Conservation (phyloP, 2,797 vertebrate genomes). For the Pipistrellus pygmaeus region DNA sequence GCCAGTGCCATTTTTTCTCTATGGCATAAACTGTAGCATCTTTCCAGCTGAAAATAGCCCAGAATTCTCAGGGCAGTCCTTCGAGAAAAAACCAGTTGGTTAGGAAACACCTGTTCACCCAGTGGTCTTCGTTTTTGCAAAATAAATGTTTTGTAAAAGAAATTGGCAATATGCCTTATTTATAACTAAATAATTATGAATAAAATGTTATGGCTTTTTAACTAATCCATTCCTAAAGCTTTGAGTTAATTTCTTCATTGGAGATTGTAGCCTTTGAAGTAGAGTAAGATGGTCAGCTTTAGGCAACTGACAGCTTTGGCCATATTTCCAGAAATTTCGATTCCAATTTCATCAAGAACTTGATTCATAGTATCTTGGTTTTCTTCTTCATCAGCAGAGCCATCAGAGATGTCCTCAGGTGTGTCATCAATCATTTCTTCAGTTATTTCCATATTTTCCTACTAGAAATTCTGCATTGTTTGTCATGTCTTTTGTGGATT, state of each 20-base stretch:
- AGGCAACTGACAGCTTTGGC: slow-evolving; percentile 95
- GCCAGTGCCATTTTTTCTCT: not conserved
- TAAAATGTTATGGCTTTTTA: slow-evolving; percentile 57
- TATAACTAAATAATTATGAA: slow-evolving; percentile 46
- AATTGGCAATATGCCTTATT: slow-evolving; percentile 66
- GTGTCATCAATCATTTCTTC: slow-evolving; percentile 99
- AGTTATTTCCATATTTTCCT: slow-evolving; percentile 98
- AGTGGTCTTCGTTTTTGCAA: slow-evolving; percentile 65
- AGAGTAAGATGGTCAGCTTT: slow-evolving; percentile 91
- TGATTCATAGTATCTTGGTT: slow-evolving; percentile 98
- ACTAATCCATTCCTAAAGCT: slow-evolving; percentile 96
- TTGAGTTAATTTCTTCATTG: slow-evolving; percentile 97
- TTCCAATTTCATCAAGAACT: slow-evolving; percentile 98
- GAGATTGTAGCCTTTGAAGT: slow-evolving; percentile 93
- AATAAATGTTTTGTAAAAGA: slow-evolving; percentile 75
- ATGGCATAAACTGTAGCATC: not conserved
- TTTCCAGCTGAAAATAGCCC: not conserved
- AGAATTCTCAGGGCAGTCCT: not conserved
- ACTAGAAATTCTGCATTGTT: slow-evolving; percentile 99
- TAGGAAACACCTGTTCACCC: slow-evolving; percentile 72
- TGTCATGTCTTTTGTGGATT: slow-evolving; percentile 97
- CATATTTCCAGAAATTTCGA: slow-evolving; percentile 99
- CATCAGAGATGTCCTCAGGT: slow-evolving; percentile 97
- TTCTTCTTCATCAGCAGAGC: slow-evolving; percentile 97
- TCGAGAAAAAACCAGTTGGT: slow-evolving; percentile 35